Conservation (phyloP, 2,113 vertebrate species). For the Pholis gunnellus region DNA sequence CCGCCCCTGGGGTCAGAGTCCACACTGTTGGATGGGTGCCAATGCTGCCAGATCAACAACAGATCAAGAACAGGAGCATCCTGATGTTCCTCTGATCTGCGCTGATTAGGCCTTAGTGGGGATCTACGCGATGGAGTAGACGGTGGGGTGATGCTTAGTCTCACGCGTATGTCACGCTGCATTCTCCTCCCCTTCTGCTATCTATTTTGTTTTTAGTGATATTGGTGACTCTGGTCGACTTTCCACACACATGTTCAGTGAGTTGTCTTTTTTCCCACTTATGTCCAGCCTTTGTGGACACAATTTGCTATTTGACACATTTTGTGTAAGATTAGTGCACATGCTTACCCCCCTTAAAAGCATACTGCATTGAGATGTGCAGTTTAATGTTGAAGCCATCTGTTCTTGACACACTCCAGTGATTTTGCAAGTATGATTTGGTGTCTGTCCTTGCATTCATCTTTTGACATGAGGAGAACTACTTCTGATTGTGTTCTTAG, state of each 20-base stretch:
- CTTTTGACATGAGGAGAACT: conserved; percentile 11
- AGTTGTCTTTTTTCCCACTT: background rate
- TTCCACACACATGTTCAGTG: background rate
- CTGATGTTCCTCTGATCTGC: conserved; percentile 45
- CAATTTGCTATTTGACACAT: background rate
- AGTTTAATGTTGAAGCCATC: background rate
- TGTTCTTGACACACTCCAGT: conserved; percentile 5
- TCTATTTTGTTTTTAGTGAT: background rate
- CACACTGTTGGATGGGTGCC: conserved; percentile 45
- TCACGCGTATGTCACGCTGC: background rate
- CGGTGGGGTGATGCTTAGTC: background rate
- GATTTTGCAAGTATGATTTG: conserved; percentile 4
- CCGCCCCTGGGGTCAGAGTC: conserved; percentile 51
- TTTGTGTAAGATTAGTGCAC: background rate
- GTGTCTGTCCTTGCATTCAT: conserved; percentile 8
- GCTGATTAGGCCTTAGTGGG: conserved; percentile 30
- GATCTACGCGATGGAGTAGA: background rate
- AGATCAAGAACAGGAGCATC: conserved; percentile 36
- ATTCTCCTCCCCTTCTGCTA: background rate
- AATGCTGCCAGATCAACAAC: conserved; percentile 36
- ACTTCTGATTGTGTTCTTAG: conserved; percentile 35
- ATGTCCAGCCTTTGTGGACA: background rate
- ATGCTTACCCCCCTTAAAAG: background rate
- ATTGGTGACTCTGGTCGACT: background rate
- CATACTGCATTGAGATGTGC: background rate